Percentiles rank a stretch among this genome's conserved stretches.
Conservation (phyloP, 2,888 invertebrate genomes). For the Sipunculus nudus region DNA sequence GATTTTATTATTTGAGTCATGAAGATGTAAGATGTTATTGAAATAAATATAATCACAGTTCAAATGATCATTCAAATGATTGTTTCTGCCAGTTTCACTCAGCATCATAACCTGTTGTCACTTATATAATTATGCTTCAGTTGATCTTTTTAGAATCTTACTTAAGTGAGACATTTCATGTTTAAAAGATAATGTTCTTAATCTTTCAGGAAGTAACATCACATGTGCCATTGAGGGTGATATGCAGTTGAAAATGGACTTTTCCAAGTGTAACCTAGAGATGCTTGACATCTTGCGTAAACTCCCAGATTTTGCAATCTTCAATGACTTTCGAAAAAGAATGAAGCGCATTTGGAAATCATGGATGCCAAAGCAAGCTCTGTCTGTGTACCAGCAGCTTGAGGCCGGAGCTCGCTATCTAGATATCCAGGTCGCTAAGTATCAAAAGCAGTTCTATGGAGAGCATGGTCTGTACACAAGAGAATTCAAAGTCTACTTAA, state of each 20-base stretch:
- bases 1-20: too few relatives aligned
- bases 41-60: too few relatives aligned
- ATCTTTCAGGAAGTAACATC: slow-evolving; percentile 39
- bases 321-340: slow-evolving; percentile 39
- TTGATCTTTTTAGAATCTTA: too few relatives aligned
- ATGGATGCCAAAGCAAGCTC: slow-evolving; percentile 73
- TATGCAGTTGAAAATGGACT: slow-evolving; percentile 41
- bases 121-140: too few relatives aligned
- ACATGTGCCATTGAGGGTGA: slow-evolving; percentile 39
- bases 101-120: too few relatives aligned
- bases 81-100: not conserved
- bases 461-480: slow-evolving; percentile 44
- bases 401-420: slow-evolving; percentile 83
- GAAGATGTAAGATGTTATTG: too few relatives aligned
- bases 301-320: slow-evolving; percentile 40
- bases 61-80: not conserved
- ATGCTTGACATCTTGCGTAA: slow-evolving; percentile 42
- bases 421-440: slow-evolving; percentile 81
- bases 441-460: slow-evolving; percentile 62
- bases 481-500: slow-evolving; percentile 74
- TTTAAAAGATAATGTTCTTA: not conserved
- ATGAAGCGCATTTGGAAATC: slow-evolving; percentile 44
- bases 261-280: slow-evolving; percentile 43
- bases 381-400: slow-evolving; percentile 76
- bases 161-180: too few relatives aligned